phyloP scores from a whole-genome alignment of 2,797 vertebrate species.

The Halcyon badia region DNA sequence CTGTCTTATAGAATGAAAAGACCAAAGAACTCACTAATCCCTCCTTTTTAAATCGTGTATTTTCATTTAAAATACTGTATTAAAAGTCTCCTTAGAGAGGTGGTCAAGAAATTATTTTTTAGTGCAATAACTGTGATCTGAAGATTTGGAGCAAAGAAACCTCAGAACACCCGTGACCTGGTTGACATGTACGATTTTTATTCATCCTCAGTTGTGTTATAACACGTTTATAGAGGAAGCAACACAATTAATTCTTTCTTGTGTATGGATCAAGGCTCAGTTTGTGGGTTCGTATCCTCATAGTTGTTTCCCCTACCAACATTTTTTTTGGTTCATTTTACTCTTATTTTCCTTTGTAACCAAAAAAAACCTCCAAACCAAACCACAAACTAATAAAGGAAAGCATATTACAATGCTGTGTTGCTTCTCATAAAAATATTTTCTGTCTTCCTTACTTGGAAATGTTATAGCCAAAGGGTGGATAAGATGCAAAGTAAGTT shows the following conservation, averaged over 20 bases:
- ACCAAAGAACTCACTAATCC: neutral
- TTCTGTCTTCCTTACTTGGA: constrained; percentile 25
- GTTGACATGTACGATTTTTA: neutral
- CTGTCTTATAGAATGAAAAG: neutral
- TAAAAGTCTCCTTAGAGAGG: neutral
- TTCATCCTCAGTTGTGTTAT: neutral
- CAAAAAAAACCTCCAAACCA: neutral
- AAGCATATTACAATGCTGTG: neutral
- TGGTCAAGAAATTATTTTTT: neutral
- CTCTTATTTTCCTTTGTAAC: neutral
- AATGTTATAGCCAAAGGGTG: constrained; percentile 5
- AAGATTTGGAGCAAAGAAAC: neutral
- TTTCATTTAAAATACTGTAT: neutral
- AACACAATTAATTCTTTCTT: neutral
- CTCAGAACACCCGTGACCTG: neutral
- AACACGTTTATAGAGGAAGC: neutral
- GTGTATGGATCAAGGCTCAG: neutral
- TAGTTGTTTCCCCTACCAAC: neutral
- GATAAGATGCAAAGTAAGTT: neutral
- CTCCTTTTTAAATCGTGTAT: rapidly evolving
- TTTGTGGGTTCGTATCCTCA: neutral
- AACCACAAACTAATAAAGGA: neutral
- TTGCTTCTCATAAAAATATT: neutral
- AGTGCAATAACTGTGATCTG: neutral
- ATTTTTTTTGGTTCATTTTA: neutral